A percentile compares a stretch with the other conserved stretches of the same genome.
These are phyloP conservation scores for Ginglymostoma cirratum DNA, from an alignment of 2,113 vertebrate species.

Conservation along the genomic window DNA sequence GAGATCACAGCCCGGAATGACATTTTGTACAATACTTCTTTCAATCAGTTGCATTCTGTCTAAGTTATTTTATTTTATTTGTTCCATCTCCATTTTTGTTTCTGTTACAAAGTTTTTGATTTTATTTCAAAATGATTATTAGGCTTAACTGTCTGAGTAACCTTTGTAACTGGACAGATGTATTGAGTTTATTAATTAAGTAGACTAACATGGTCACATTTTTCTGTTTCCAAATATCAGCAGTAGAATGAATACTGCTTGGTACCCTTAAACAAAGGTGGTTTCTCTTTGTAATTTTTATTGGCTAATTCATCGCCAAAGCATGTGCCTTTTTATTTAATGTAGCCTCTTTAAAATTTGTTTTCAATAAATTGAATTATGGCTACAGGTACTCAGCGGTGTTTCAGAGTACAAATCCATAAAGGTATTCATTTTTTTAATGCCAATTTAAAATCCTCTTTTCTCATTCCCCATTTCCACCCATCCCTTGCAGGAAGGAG, in stretches of 20 bases:
- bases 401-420: background rate
- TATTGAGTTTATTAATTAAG: background rate
- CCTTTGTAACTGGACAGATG: background rate
- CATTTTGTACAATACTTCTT: background rate
- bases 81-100: background rate
- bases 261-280: background rate
- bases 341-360: background rate
- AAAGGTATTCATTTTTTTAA: background rate
- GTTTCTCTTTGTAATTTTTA: conserved; percentile 10
- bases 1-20: background rate
- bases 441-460: conserved; percentile 17
- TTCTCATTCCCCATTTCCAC: background rate
- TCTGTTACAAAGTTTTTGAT: background rate
- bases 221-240: conserved; percentile 1
- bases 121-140: background rate
- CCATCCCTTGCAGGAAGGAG: background rate
- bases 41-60: background rate
- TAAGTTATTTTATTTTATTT: background rate
- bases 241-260: background rate
- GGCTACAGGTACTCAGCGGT: background rate
- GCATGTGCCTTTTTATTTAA: conserved; percentile 6
- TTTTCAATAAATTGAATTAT: background rate
- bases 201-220: background rate
- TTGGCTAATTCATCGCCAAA: conserved; percentile 26
- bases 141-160: background rate